Conservation (phyloP, 2,888 invertebrate genomes). For the Ophonus ardosiacus region DNA sequence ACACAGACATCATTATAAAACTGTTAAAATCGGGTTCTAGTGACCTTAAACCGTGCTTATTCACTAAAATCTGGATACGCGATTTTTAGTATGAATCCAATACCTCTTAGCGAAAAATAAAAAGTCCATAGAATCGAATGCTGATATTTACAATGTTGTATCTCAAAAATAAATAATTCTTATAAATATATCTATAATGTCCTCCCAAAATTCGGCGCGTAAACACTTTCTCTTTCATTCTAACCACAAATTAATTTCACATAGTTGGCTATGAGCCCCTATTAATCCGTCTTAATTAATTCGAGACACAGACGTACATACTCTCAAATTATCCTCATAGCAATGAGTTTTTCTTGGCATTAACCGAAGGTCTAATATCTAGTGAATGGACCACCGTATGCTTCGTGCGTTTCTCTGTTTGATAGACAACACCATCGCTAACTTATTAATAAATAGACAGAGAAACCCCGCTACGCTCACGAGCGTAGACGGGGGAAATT, state of each 20-base stretch:
- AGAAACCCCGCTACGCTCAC: background rate
- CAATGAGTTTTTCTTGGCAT: constrained; percentile 27
- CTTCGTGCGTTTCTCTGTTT: constrained; percentile 56
- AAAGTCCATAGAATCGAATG: too few species aligned
- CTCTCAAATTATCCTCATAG: constrained; percentile 13
- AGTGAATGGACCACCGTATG: background rate
- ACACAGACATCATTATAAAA: too few species aligned
- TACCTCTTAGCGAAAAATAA: too few species aligned
- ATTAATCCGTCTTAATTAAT: constrained; percentile 6
- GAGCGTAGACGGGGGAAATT: background rate
- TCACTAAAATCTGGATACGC: too few species aligned
- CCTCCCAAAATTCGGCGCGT: too few species aligned
- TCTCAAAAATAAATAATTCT: too few species aligned
- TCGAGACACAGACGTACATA: constrained; percentile 8
- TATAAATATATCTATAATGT: too few species aligned
- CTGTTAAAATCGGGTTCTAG: too few species aligned
- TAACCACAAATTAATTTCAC: background rate
- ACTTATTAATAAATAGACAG: constrained; percentile 73
- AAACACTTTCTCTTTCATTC: background rate
- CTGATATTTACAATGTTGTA: too few species aligned
- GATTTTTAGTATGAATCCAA: too few species aligned
- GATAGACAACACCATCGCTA: constrained; percentile 74
- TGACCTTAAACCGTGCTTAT: too few species aligned
- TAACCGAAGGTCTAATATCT: background rate
- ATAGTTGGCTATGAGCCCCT: background rate